Percentiles rank a stretch among this genome's conserved stretches.
These are phyloP conservation scores for Vespertilio murinus DNA, from an alignment of 2,797 vertebrate species.

Conservation along the genomic window DNA sequence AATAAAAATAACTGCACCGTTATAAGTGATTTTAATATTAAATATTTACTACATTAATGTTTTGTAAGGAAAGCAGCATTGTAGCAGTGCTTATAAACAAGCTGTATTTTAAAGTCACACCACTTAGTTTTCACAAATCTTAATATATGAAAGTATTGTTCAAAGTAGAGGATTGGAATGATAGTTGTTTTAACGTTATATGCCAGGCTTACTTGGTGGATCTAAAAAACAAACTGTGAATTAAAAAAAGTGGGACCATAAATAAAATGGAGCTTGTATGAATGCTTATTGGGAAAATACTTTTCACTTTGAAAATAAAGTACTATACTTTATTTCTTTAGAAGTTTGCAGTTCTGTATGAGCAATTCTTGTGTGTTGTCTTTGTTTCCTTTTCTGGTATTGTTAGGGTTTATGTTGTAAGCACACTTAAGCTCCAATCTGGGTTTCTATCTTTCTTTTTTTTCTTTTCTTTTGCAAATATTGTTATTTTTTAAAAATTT, in stretches of 20 bases:
- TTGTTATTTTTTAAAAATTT: no score
- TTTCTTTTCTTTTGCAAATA: no score
- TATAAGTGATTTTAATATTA: constrained; percentile 19
- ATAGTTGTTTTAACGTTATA: not conserved
- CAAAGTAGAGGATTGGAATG: not conserved
- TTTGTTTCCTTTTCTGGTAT: constrained; percentile 14
- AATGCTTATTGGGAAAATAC: not conserved
- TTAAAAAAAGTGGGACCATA: not conserved
- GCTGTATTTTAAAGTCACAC: constrained; percentile 7
- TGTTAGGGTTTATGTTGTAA: not conserved
- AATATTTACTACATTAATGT: not conserved
- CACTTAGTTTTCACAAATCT: not conserved
- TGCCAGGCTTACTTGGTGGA: not conserved
- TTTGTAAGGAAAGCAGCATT: not conserved
- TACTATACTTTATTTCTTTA: not conserved
- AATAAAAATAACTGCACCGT: not conserved
- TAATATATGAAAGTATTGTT: not conserved
- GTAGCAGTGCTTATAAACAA: not conserved
- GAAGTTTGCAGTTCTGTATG: not conserved
- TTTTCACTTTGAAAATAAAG: constrained; percentile 23
- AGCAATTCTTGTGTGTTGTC: not conserved
- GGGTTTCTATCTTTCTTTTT: not conserved
- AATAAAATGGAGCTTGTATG: not conserved
- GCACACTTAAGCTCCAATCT: not conserved
- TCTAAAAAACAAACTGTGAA: not conserved